phyloP scores from a whole-genome alignment of 2,888 invertebrate genomes.

The Cataglyphis rosenhaueri region DNA sequence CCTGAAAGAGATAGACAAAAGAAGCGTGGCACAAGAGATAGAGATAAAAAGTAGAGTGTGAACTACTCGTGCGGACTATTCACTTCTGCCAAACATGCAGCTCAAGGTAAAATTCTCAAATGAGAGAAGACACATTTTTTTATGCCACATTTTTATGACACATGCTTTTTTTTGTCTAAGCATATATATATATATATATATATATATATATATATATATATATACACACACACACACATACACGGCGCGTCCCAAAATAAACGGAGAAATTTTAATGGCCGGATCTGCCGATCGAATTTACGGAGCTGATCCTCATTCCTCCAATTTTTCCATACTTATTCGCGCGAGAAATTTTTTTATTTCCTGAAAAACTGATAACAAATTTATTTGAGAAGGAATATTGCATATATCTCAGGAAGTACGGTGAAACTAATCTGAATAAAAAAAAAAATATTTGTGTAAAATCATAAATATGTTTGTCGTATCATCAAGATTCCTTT shows the following conservation, averaged over 20 bases:
- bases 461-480: background rate
- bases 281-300: background rate
- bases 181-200: no score
- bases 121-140: background rate
- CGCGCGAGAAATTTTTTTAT: background rate
- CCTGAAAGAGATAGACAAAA: background rate
- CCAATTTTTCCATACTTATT: no score
- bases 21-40: background rate
- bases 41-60: background rate
- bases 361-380: background rate
- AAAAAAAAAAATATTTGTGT: background rate
- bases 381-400: background rate
- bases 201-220: no score
- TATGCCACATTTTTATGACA: no score
- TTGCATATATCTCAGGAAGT: background rate
- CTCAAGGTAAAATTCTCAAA: slow-evolving; percentile 34
- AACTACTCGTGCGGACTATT: background rate
- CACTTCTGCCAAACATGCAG: slow-evolving; percentile 17
- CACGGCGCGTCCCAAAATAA: background rate
- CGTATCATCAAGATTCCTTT: background rate
- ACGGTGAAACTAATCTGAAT: background rate
- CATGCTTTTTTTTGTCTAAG: background rate
- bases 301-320: no score
- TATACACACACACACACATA: background rate
- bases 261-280: background rate